Conservation (phyloP, 2,888 invertebrate genomes). For the Prenolepis imparis region DNA sequence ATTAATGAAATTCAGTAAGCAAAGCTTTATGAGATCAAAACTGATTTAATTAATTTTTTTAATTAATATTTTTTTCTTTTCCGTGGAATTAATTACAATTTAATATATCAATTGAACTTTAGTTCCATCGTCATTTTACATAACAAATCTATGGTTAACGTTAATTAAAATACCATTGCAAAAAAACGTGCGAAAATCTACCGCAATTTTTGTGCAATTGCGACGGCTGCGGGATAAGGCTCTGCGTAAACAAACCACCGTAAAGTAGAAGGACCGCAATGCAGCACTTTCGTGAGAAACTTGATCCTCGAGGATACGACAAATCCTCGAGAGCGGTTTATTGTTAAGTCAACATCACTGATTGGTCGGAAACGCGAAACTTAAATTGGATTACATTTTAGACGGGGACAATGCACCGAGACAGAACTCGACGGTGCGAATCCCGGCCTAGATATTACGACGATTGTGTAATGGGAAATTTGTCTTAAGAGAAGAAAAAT, state of each 20-base stretch:
- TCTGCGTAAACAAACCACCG: constrained; percentile 52
- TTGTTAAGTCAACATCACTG: constrained; percentile 75
- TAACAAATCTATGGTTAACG: not conserved
- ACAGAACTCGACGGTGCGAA: constrained; percentile 45
- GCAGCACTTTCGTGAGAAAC: constrained; percentile 72
- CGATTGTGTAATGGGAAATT: constrained; percentile 44
- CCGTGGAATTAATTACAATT: not conserved
- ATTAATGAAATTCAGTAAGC: not conserved
- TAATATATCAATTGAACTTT: not conserved
- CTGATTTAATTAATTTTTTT: not conserved
- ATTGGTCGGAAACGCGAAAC: constrained; percentile 75
- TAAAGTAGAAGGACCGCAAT: constrained; percentile 67
- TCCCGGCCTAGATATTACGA: constrained; percentile 48
- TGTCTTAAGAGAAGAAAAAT: constrained; percentile 37
- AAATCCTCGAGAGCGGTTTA: constrained; percentile 70
- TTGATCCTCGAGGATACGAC: constrained; percentile 71
- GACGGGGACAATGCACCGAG: constrained; percentile 60
- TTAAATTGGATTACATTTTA: constrained; percentile 77
- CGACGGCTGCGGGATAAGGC: constrained; percentile 36
- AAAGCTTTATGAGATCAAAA: not conserved
- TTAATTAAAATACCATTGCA: constrained; percentile 22
- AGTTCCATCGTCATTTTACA: not conserved
- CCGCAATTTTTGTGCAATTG: constrained; percentile 39
- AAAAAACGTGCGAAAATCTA: constrained; percentile 10
- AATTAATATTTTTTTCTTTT: not conserved